Evolutionary conservation across 2,113 vertebrate genomes (phyloP).

Genomic region (Reinhardtius hippoglossoides): DNA sequence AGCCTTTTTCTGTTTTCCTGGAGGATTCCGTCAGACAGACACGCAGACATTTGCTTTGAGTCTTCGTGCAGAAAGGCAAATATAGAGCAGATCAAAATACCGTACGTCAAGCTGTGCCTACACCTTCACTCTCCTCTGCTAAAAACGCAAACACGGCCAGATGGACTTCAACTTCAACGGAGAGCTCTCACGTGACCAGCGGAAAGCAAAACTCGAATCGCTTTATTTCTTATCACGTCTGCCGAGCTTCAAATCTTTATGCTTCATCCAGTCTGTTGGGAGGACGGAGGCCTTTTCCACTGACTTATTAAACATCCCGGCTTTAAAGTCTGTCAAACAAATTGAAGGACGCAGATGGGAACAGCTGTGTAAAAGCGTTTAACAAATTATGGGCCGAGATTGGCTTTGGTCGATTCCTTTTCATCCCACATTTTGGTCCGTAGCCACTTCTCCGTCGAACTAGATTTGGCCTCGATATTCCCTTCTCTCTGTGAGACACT

Average conservation of each 20-base stretch:
- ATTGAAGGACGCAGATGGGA: conserved; percentile 63
- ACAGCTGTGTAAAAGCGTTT: conserved; percentile 58
- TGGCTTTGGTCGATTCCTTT: conserved; percentile 53
- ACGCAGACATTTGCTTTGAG: not conserved
- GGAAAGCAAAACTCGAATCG: not conserved
- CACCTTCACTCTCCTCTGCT: not conserved
- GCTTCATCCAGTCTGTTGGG: conserved; percentile 12
- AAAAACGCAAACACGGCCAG: not conserved
- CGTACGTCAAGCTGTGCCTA: not conserved
- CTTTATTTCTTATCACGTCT: not conserved
- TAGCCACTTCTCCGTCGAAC: conserved; percentile 64
- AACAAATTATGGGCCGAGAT: conserved; percentile 69
- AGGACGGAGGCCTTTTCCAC: conserved; percentile 10
- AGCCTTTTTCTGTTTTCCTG: not conserved
- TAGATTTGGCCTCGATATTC: conserved; percentile 58
- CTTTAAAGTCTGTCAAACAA: conserved; percentile 69
- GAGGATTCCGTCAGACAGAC: conserved; percentile 1
- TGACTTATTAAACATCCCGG: conserved; percentile 55
- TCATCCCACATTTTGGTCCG: conserved; percentile 56
- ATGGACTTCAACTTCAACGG: conserved; percentile 8
- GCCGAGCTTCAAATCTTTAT: conserved; percentile 2
- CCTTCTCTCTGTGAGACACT: conserved; percentile 45
- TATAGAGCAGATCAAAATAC: not conserved
- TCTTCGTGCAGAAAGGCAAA: not conserved
- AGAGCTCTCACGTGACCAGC: not conserved